phyloP scores from a whole-genome alignment of 2,888 invertebrate species.

The Nasonovia ribisnigri region DNA sequence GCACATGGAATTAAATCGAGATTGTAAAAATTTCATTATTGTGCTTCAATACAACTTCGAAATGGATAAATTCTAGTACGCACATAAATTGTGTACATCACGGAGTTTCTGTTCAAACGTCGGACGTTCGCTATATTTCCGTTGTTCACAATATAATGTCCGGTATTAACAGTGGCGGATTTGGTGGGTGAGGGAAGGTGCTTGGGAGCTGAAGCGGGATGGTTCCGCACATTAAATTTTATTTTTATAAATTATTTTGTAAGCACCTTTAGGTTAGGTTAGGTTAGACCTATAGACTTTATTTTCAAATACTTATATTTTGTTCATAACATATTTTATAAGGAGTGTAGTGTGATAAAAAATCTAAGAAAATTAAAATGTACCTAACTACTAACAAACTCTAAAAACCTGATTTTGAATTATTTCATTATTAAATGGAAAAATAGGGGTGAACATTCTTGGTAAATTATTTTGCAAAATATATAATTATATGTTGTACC shows the following conservation, averaged over 20 bases:
- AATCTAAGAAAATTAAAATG: not conserved
- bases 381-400: too few species aligned
- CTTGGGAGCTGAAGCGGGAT: too few species aligned
- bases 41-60: not conserved
- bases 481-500: not conserved
- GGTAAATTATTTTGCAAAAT: not conserved
- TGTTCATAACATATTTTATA: not conserved
- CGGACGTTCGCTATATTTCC: not conserved
- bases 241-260: too few species aligned
- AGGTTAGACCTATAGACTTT: too few species aligned
- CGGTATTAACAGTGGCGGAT: not conserved
- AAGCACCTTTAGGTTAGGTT: too few species aligned
- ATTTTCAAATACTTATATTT: not conserved
- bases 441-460: not conserved
- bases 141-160: not conserved
- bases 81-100: too few species aligned
- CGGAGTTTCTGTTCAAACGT: not conserved
- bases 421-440: not conserved
- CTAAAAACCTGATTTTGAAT: not conserved
- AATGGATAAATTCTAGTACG: not conserved
- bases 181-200: too few species aligned
- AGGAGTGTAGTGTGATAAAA: not conserved
- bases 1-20: not conserved
- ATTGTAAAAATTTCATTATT: constrained; percentile 15
- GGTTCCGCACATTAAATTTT: too few species aligned